phyloP scores from a whole-genome alignment of 2,113 vertebrate species.

The Hyaena hyaena region DNA sequence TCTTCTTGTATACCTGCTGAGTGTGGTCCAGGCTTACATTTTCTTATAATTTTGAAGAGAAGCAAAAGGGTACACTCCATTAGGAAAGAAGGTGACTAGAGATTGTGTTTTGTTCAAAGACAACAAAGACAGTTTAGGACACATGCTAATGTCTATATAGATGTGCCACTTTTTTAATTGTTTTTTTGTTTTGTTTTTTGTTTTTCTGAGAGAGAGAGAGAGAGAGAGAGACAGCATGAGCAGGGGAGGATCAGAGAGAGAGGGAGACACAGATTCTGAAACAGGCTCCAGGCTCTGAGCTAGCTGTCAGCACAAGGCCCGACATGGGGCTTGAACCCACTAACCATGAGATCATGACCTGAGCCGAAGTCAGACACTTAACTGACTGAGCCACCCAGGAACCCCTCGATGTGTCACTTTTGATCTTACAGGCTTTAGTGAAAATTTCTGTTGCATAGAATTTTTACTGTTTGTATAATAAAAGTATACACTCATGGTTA shows the following conservation, averaged over 20 bases:
- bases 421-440: neutral
- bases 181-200: no score
- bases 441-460: neutral
- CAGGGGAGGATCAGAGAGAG: no score
- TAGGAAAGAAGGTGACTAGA: neutral
- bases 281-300: no score
- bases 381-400: no score
- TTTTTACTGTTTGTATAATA: conserved; percentile 7
- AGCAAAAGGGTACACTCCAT: neutral
- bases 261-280: no score
- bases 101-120: neutral
- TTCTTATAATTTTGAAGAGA: conserved; percentile 12
- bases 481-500: neutral
- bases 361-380: no score
- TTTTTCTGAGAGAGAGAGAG: no score
- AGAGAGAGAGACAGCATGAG: no score
- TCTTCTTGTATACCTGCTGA: neutral
- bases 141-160: neutral
- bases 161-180: neutral
- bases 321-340: no score
- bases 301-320: no score
- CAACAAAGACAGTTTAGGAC: neutral
- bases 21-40: neutral
- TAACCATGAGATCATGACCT: no score
- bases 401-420: neutral